Evolutionary conservation across 2,797 vertebrate genomes (phyloP).

Genomic region (Mus spretus): DNA sequence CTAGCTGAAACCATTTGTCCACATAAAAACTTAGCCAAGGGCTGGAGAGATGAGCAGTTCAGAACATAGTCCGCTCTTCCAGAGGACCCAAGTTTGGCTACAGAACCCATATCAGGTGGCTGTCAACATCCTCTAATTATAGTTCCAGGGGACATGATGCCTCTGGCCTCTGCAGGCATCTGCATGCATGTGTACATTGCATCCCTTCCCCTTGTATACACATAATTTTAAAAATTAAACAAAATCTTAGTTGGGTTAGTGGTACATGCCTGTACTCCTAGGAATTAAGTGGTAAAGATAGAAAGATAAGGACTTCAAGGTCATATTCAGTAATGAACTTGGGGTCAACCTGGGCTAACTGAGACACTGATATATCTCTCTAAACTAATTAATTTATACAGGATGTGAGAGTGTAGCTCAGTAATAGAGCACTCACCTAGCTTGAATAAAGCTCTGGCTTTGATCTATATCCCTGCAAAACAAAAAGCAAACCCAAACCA

Average conservation of each 20-base stretch:
- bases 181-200: background rate
- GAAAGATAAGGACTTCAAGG: background rate
- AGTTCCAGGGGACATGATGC: background rate
- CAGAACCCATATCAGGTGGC: background rate
- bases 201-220: background rate
- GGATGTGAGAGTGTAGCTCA: background rate
- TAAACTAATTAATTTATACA: background rate
- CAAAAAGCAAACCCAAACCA: background rate
- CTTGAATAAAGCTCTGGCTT: background rate
- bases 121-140: background rate
- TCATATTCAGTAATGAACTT: background rate
- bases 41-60: background rate
- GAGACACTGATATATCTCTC: background rate
- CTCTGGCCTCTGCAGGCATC: background rate
- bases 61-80: background rate
- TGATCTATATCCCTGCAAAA: background rate
- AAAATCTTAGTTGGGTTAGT: background rate
- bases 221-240: background rate
- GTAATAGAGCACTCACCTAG: background rate
- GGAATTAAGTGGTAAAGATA: background rate
- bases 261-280: background rate
- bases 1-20: background rate
- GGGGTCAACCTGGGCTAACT: background rate
- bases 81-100: background rate
- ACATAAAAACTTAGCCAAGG: background rate